Evolutionary conservation across 2,113 vertebrate species (phyloP).

Genomic region (Saguinus midas): DNA sequence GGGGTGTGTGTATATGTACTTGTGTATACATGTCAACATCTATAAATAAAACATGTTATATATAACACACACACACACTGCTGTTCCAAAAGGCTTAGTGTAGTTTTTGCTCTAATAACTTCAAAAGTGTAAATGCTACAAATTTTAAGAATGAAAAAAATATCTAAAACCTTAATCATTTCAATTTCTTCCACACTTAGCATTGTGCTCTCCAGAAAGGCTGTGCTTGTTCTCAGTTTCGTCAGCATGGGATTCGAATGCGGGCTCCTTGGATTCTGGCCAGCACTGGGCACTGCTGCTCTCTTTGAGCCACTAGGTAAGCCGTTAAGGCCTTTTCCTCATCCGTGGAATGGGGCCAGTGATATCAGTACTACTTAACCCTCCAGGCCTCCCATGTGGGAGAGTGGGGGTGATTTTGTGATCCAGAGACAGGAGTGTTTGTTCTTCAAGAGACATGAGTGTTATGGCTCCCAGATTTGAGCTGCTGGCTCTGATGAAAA

Average conservation of each 20-base stretch:
- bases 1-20: background rate
- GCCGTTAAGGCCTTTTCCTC: background rate
- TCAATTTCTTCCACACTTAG: background rate
- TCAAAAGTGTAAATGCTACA: background rate
- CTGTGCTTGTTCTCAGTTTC: background rate
- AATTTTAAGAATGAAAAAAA: slow-evolving; percentile 5
- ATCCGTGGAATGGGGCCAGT: background rate
- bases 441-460: background rate
- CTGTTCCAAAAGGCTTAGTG: background rate
- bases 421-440: background rate
- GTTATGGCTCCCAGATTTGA: background rate
- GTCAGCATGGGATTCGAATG: background rate
- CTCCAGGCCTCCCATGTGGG: background rate
- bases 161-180: background rate
- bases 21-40: background rate
- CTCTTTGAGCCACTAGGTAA: background rate
- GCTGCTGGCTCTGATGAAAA: background rate
- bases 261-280: background rate
- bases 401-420: background rate
- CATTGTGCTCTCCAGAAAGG: background rate
- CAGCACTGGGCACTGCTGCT: background rate
- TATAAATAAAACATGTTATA: background rate
- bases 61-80: background rate
- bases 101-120: background rate
- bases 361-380: background rate